Base-by-base conservation (phyloP, 2,113 vertebrate genomes). In the Calyptomena viridis region DNA sequence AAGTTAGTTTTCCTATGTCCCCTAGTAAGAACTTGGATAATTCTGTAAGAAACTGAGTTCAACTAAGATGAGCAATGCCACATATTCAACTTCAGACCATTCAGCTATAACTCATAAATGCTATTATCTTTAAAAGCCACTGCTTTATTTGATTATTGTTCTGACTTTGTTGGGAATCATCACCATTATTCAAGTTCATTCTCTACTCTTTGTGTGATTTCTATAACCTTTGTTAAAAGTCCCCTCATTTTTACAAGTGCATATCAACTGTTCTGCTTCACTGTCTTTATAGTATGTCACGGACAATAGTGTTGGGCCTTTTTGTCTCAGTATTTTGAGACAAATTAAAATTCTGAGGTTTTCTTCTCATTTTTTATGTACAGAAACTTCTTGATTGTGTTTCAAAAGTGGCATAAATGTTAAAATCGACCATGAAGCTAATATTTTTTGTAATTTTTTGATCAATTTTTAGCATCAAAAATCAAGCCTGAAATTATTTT, bases 321-420 rank as follows among this genome's bases (percentile, higher is more conserved):
- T 81, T 47, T 49, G 30, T 86, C 56, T 96, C 40, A 85, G 39
- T 9, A 94, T 95, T 96, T 96, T 78, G 24, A 91, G n/a, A n/a
- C n/a, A n/a, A n/a, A n/a, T n/a, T 85, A 62, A 33, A 50, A 90
- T 71, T 92, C 60, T 40, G 18, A 59, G 4, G 7, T 66, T 59
- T 28, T 39, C 24, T 89, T 95, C 39, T 4, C 13, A 27, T 71
- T 86, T 89, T 75, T 92, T 56, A 31, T 27, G 4, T 47, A 47
- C 6, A 72, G 39, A 62, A 79, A 64, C 10, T 58, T 71, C 67
- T 63, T 42, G 20, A 66, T 64, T 80, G 40, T 25, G 56, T 92
- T 93, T 84, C 28, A 40, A 93, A 88, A 94, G 66, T 78, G 68
- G 71, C n/a, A 16, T 19, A 75, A 83, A 49, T 56, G 19, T 91